Base-by-base conservation (phyloP, 2,797 vertebrate species). In the Protonibea diacanthus region DNA sequence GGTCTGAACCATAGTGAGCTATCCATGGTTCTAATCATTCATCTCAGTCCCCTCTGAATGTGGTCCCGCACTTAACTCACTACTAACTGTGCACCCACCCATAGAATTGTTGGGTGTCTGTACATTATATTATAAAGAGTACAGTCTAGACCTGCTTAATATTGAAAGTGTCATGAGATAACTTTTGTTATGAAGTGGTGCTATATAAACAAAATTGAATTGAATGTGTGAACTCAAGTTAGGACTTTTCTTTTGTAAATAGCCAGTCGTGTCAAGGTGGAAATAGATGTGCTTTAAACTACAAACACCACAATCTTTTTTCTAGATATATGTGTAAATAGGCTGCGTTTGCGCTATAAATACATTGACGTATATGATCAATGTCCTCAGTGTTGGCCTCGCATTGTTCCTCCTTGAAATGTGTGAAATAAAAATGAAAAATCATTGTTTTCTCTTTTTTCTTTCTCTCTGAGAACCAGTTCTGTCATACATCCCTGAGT, bases 11-110 rank as follows among this genome's bases (percentile, higher is more conserved):
- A 15, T 3, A 8, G 71, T 80, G 91, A 79, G 83, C 93, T 94
- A 58, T 93, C 93, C 93, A 80, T 89, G 92, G 91, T 94, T 84
- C 92, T 92, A 80, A 68, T 87, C 12, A 38, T 58, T 53, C 64
- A 11, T 21, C 18, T 51, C 68, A 57, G 21, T 61, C 62, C 60
- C 57, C n/a, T 51, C 21, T 5, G 33, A 38, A 67, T 23, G 40
- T 42, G n/a, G 61, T 49, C 38, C 63, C 75, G 29, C 47, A 55
- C 52, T 45, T 20, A 49, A 21, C 29, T 74, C 20, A 49, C 52
- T 44, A 14, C 68, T 8, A 67, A 18, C 27, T 42, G 6, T 29
- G 2, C 21, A 62, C 49, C 67, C 59, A 15, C 20, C 51, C 11
- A 42, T 0, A 72, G 5, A 20, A 33, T 33, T 33, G 29, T 33